A percentile compares a stretch with the other conserved stretches of the same genome.
These are phyloP conservation scores for Echinops telfairi DNA, from an alignment of 2,113 vertebrate genomes.

Conservation along the genomic window DNA sequence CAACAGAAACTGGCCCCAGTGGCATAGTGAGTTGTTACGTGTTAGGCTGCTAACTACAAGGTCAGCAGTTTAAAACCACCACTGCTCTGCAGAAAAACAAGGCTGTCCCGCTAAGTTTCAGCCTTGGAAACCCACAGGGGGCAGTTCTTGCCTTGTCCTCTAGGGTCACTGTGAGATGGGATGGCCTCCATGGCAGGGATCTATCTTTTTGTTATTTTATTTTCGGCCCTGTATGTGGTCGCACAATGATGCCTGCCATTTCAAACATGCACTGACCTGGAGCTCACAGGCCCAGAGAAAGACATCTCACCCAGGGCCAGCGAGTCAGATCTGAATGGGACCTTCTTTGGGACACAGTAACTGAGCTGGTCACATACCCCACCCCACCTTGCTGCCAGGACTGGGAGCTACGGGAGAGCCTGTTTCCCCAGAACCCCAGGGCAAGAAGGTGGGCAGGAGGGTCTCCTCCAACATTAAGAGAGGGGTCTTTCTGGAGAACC, in stretches of 20 bases:
- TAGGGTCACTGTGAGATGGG: too few relatives aligned
- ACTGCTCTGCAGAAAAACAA: too few relatives aligned
- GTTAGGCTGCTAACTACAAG: too few relatives aligned
- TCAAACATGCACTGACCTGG: not conserved
- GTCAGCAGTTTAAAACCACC: too few relatives aligned
- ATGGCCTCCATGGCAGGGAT: too few relatives aligned
- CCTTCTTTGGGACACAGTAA: not conserved
- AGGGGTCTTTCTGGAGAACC: not conserved
- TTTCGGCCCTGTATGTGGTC: not conserved
- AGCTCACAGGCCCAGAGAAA: not conserved
- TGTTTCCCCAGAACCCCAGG: not conserved
- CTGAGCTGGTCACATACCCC: not conserved
- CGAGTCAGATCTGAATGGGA: not conserved
- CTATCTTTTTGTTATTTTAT: too few relatives aligned
- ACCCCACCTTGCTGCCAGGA: not conserved
- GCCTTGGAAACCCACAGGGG: too few relatives aligned
- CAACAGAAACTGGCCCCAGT: too few relatives aligned
- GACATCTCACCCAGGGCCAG: too few relatives aligned
- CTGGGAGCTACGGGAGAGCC: not conserved
- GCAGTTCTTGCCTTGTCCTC: too few relatives aligned
- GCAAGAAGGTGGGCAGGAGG: not conserved
- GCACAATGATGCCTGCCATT: not conserved
- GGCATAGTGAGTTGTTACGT: too few relatives aligned
- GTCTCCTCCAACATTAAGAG: not conserved
- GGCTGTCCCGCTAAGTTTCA: too few relatives aligned